A percentile compares a stretch with the other conserved stretches of the same genome.
Conservation (phyloP, 2,888 invertebrate species). For the Dendrolimus pini region DNA sequence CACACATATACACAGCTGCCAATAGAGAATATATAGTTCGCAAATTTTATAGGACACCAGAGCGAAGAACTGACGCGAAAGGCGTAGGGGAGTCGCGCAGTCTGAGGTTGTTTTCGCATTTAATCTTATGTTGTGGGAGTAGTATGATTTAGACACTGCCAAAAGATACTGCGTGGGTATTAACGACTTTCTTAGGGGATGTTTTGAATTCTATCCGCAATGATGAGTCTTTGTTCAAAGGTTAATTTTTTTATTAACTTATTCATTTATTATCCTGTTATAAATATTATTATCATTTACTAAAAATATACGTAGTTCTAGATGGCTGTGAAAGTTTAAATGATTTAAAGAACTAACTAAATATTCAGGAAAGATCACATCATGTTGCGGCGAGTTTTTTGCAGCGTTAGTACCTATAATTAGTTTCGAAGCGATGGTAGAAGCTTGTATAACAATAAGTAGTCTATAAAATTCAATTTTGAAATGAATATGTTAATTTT, state of each 20-base stretch:
- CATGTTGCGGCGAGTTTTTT: too few species aligned
- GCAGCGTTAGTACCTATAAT: too few species aligned
- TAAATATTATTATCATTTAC: too few species aligned
- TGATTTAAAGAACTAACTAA: too few species aligned
- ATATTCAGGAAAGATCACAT: too few species aligned
- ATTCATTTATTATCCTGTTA: background rate
- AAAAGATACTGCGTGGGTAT: constrained; percentile 32
- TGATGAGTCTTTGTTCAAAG: constrained; percentile 15
- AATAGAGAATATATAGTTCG: constrained; percentile 7
- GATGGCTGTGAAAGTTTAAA: too few species aligned
- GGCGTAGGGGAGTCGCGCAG: constrained; percentile 8
- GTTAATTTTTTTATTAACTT: constrained; percentile 4
- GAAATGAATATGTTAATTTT: too few species aligned
- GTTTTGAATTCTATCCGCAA: constrained; percentile 20
- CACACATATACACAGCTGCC: constrained; percentile 1
- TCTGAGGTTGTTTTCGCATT: constrained; percentile 35
- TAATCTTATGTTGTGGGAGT: constrained; percentile 37
- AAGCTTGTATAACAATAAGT: too few species aligned
- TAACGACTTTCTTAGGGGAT: constrained; percentile 31
- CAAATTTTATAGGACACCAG: background rate
- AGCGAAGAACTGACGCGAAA: background rate
- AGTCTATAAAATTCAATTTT: too few species aligned
- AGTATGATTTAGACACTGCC: constrained; percentile 15
- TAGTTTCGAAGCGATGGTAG: too few species aligned
- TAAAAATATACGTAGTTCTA: too few species aligned